Base-by-base conservation (phyloP, 2,113 vertebrate genomes). In the Rafetus swinhoei region DNA sequence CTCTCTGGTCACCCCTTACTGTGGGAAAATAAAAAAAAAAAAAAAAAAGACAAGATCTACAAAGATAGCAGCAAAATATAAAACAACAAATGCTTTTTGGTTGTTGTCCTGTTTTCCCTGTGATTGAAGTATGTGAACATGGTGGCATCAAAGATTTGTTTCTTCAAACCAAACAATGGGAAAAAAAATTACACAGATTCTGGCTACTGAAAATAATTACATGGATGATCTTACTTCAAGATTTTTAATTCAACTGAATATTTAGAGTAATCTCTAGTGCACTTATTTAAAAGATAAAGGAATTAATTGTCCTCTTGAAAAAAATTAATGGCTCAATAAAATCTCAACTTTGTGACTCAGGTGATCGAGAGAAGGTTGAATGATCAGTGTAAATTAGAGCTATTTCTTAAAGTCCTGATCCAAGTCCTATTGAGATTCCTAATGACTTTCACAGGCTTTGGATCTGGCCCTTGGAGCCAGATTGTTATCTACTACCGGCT, bases 161-260 rank as follows among this genome's bases (percentile, higher is more conserved):
- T 15, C 16, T 24, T 77, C 84, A 86, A 50, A 77, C 4, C 2
- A 82, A 21, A 53, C 5, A 8, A 77, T 9, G 22, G 12, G 45
- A 7, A 45, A 45, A 45, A 65, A 0, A 1, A 74, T 29, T 81
- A 94, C 87, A 25, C 74, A 93, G 14, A 24, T 0, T 0, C 10
- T 50, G 25, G 69, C 82, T 91, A 81, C 54, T 54, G 88, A 55
- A 90, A 93, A 76, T 32, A 91, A 83, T n/a, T 92, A 90, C 19
- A 79, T 39, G 29, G 79, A 90, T 50, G 89, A 50, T 77, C 6
- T 27, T 77, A 7, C 18, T 86, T 15, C 8, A 65, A 32, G 29
- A 35, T 72, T 91, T 54, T 85, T 94, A 86, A 93, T 90, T 94
- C 39, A 79, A 18, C 12, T 89, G 86, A 88, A 90, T 22, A 13